These are phyloP conservation scores for Sisor rabdophorus DNA, from an alignment of 2,113 vertebrate species.

Conservation along the genomic window DNA sequence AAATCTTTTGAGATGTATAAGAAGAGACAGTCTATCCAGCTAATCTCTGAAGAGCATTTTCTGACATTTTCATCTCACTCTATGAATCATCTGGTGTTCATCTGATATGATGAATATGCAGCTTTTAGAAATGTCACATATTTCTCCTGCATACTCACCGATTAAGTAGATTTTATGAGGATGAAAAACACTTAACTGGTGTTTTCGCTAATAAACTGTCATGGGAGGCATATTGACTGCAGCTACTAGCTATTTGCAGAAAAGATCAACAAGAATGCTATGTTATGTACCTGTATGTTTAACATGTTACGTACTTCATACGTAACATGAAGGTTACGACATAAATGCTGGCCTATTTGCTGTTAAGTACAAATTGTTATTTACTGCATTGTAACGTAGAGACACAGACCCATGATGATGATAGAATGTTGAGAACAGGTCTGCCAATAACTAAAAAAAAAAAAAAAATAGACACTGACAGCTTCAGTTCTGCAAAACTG, in stretches of 20 bases:
- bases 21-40: constrained; percentile 11
- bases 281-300: background rate
- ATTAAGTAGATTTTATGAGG: constrained; percentile 7
- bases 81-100: constrained; percentile 27
- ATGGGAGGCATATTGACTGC: background rate
- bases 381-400: background rate
- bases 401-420: background rate
- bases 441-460: background rate
- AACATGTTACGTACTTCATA: background rate
- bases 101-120: constrained; percentile 48
- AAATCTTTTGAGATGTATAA: constrained; percentile 17
- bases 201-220: constrained; percentile 1
- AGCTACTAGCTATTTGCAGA: background rate
- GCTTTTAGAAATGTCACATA: constrained; percentile 43
- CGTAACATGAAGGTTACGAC: background rate
- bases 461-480: background rate
- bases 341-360: background rate
- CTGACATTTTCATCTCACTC: constrained; percentile 40
- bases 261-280: background rate
- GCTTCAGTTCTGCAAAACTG: background rate
- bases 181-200: background rate
- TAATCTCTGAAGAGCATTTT: constrained; percentile 31
- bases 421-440: background rate
- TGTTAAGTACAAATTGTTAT: background rate
- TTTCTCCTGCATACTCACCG: constrained; percentile 24